A percentile compares a stretch with the other conserved stretches of the same genome.
Conservation (phyloP, 2,113 vertebrate species). For the Megaptera novaeangliae region DNA sequence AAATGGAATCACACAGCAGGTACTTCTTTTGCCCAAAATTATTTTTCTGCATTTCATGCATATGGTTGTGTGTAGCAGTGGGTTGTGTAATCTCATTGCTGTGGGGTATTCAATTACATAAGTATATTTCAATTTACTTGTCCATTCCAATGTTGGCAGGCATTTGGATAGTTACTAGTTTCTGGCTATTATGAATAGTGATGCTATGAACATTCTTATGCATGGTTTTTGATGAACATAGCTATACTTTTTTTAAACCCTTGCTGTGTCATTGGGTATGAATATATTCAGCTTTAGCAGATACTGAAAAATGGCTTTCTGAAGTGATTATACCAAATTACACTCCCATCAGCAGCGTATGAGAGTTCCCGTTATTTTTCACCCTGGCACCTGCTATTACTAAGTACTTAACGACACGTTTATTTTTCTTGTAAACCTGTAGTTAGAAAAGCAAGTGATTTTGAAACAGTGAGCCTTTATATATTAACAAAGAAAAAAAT, state of each 20-base stretch:
- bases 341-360: neutral
- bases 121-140: neutral
- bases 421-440: neutral
- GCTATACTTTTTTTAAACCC: neutral
- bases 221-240: neutral
- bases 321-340: neutral
- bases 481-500: neutral
- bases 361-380: neutral
- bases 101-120: neutral
- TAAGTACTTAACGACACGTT: neutral
- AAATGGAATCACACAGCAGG: neutral
- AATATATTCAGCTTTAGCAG: neutral
- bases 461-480: neutral
- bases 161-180: neutral
- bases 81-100: neutral
- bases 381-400: neutral
- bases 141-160: neutral
- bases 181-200: neutral
- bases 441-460: constrained; percentile 6
- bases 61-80: neutral
- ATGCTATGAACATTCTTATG: neutral
- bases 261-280: neutral
- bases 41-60: neutral
- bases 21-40: neutral
- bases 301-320: neutral